phyloP scores from a whole-genome alignment of 2,888 invertebrate genomes.

The Omphaloscelis lunosa region DNA sequence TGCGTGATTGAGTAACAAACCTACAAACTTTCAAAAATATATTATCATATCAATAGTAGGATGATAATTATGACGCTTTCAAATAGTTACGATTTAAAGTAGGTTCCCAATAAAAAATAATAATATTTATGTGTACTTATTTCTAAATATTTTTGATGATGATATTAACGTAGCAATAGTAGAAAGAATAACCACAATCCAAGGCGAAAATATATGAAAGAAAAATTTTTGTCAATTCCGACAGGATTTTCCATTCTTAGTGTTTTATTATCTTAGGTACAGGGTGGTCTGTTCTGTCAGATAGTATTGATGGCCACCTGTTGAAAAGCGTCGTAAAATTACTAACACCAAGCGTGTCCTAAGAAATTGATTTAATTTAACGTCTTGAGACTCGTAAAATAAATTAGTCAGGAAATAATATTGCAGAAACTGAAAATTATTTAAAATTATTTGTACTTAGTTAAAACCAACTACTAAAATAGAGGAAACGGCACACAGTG shows the following conservation, averaged over 20 bases:
- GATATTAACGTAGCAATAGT: not conserved
- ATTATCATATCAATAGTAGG: no score
- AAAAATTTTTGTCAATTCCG: not conserved
- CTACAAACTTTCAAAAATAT: no score
- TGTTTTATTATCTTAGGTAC: not conserved
- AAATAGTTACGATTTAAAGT: not conserved
- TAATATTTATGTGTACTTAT: not conserved
- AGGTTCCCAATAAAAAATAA: not conserved
- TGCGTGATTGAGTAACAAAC: no score
- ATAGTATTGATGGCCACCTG: not conserved
- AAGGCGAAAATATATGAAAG: not conserved
- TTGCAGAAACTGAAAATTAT: not conserved
- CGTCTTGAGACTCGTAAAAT: not conserved
- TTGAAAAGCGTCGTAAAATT: slow-evolving; percentile 4
- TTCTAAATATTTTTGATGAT: not conserved
- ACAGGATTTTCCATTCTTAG: not conserved
- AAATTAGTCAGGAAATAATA: not conserved
- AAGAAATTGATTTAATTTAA: slow-evolving; percentile 9
- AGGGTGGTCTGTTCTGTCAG: not conserved
- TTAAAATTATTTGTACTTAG: not conserved
- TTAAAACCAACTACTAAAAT: not conserved
- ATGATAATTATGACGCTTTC: not conserved
- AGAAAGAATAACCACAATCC: not conserved
- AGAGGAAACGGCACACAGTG: not conserved
- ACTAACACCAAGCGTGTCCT: not conserved